A percentile compares a stretch with the other conserved stretches of the same genome.
These are phyloP conservation scores for Hyppa rectilinea DNA, from an alignment of 2,888 invertebrate genomes.

Conservation along the genomic window DNA sequence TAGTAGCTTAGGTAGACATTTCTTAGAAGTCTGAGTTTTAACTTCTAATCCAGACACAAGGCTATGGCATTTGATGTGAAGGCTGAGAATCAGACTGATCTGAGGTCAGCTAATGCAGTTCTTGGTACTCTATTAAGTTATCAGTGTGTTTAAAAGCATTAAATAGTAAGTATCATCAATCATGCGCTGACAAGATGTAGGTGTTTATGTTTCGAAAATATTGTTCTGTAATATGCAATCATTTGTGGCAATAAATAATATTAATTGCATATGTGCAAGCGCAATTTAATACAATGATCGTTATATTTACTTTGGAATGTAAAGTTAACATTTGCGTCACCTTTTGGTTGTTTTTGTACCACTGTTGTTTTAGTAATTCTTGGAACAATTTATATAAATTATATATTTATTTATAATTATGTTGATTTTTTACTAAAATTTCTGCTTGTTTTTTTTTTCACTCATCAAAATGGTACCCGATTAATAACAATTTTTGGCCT, in stretches of 20 bases:
- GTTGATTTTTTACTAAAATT: too few relatives aligned
- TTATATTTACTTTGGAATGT: slow-evolving; percentile 27
- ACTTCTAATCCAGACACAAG: slow-evolving; percentile 61
- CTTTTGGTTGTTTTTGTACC: slow-evolving; percentile 11
- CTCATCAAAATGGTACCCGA: not conserved
- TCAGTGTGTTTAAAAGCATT: slow-evolving; percentile 9
- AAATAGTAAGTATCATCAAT: slow-evolving; percentile 42
- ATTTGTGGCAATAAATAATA: slow-evolving; percentile 38
- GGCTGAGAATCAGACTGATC: slow-evolving; percentile 42
- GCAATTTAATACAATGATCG: slow-evolving; percentile 18
- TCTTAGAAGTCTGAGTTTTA: slow-evolving; percentile 71
- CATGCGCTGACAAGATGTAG: slow-evolving; percentile 14
- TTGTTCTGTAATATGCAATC: slow-evolving; percentile 18
- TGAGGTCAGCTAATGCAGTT: slow-evolving; percentile 37
- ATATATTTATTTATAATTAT: too few relatives aligned
- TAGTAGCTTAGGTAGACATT: slow-evolving; percentile 64
- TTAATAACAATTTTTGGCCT: not conserved
- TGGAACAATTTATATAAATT: too few relatives aligned
- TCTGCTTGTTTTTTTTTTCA: too few relatives aligned
- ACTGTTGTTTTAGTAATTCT: slow-evolving; percentile 1
- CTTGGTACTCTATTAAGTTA: slow-evolving; percentile 41
- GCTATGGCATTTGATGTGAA: slow-evolving; percentile 56
- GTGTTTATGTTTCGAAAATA: slow-evolving; percentile 30
- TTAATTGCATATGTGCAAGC: slow-evolving; percentile 27
- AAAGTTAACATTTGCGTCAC: slow-evolving; percentile 26